Conservation (phyloP, 2,113 vertebrate genomes). For the Cynocephalus volans region DNA sequence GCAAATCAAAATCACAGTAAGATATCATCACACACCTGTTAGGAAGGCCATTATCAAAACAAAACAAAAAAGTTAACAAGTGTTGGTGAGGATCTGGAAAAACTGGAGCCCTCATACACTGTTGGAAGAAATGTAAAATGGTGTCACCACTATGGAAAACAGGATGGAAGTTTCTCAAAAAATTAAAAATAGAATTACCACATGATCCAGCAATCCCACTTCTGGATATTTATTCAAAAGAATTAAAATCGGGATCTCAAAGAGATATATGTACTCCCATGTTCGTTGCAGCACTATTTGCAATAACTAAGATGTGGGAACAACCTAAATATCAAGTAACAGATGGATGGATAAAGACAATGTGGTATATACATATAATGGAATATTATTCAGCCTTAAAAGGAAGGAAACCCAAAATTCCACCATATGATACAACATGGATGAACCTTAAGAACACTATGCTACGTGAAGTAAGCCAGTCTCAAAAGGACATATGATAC, state of each 20-base stretch:
- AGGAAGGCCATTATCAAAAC: neutral
- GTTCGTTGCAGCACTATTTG: neutral
- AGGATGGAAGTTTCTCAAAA: neutral
- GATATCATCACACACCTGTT: neutral
- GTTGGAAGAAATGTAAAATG: too few species aligned
- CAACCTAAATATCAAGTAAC: neutral
- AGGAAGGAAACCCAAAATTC: neutral
- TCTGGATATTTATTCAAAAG: neutral
- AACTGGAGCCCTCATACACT: neutral
- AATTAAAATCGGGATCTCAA: neutral
- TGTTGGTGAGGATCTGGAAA: neutral
- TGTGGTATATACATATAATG: neutral
- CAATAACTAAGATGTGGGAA: neutral
- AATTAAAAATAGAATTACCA: neutral
- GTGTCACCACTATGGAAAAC: neutral
- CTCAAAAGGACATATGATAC: neutral
- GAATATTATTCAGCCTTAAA: neutral
- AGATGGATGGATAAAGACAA: neutral
- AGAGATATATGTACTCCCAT: neutral
- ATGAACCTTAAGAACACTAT: neutral
- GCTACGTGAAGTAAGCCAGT: neutral
- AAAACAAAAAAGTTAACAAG: neutral
- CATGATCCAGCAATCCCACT: neutral
- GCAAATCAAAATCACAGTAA: neutral
- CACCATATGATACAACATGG: neutral